Evolutionary conservation across 2,113 vertebrate genomes (phyloP).

Genomic region (Toxotes chatareus): DNA sequence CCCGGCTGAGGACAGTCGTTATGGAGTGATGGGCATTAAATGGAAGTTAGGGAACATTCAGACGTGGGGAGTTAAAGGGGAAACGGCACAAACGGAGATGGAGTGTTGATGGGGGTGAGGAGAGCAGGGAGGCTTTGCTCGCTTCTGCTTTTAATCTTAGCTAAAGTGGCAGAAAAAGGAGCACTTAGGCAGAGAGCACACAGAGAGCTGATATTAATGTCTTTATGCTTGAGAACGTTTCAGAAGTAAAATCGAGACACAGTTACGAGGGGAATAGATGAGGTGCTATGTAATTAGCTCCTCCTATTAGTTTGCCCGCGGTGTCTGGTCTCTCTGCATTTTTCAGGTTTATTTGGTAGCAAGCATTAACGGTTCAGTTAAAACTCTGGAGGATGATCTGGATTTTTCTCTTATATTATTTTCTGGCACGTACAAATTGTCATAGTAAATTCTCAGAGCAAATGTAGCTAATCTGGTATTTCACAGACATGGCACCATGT

Average conservation of each 20-base stretch:
- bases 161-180: constrained; percentile 67
- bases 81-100: constrained; percentile 37
- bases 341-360: constrained; percentile 52
- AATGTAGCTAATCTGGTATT: constrained; percentile 27
- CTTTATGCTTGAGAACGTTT: constrained; percentile 67
- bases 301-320: constrained; percentile 50
- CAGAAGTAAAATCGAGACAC: constrained; percentile 53
- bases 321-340: constrained; percentile 40
- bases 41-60: constrained; percentile 38
- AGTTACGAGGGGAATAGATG: constrained; percentile 56
- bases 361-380: constrained; percentile 43
- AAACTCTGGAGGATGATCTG: constrained; percentile 20
- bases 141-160: constrained; percentile 69
- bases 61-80: constrained; percentile 30
- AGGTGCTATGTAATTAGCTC: constrained; percentile 63
- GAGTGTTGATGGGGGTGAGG: constrained; percentile 27
- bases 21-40: constrained; percentile 47
- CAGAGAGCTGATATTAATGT: constrained; percentile 68
- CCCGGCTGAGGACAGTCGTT: constrained; percentile 26
- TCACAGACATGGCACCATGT: constrained; percentile 2
- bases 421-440: constrained; percentile 29
- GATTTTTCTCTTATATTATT: constrained; percentile 6
- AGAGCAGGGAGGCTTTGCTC: constrained; percentile 36
- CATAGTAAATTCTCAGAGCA: constrained; percentile 32
- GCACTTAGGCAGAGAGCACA: constrained; percentile 63